Evolutionary conservation across 2,113 vertebrate genomes (phyloP).

Genomic region (Aix galericulata): DNA sequence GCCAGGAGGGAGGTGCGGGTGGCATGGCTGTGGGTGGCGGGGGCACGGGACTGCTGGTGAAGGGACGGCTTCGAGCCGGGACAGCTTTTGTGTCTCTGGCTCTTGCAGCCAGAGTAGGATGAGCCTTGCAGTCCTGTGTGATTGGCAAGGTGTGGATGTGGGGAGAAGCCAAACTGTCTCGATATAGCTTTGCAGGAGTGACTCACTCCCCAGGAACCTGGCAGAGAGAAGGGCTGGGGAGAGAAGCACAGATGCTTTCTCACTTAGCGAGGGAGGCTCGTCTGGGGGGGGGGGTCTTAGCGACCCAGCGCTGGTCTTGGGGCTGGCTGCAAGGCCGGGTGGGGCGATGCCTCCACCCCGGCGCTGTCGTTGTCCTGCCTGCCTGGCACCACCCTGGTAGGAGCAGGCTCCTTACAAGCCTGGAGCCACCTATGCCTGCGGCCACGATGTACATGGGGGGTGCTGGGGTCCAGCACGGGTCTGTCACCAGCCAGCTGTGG

Average conservation of each 20-base stretch:
- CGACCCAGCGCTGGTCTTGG: no score
- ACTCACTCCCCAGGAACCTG: background rate
- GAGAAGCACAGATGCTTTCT: background rate
- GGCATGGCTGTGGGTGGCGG: no score
- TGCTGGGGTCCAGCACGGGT: background rate
- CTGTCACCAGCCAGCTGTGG: no score
- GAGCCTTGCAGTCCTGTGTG: background rate
- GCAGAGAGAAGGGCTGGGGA: background rate
- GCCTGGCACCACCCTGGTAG: background rate
- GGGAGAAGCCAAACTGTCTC: background rate
- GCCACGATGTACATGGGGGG: background rate
- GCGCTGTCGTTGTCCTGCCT: background rate
- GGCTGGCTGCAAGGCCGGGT: background rate
- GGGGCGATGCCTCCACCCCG: background rate
- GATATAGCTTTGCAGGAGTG: background rate
- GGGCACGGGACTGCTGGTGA: background rate
- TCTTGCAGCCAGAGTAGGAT: background rate
- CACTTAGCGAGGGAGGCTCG: background rate
- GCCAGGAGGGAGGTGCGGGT: no score
- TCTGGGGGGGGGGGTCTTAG: no score
- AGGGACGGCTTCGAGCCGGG: background rate
- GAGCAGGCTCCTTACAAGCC: background rate
- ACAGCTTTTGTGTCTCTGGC: background rate
- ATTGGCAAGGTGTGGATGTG: background rate
- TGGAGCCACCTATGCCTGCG: background rate